Evolutionary conservation across 2,113 vertebrate species (phyloP).

Genomic region (Oenanthe oenanthe): DNA sequence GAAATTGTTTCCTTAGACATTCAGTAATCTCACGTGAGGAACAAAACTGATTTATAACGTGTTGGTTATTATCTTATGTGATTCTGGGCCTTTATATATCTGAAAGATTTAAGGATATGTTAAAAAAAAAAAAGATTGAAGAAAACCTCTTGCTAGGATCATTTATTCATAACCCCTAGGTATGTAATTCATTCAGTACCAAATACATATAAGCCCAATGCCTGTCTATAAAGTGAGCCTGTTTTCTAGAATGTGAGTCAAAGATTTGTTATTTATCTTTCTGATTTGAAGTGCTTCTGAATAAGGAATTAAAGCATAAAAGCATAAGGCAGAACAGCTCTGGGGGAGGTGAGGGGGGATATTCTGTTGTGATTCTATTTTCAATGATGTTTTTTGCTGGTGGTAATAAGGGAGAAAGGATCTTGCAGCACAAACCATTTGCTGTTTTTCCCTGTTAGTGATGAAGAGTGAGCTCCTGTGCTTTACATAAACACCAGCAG

Average conservation of each 20-base stretch:
- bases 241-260: background rate
- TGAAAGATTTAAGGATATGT: slow-evolving; percentile 32
- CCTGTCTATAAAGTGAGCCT: background rate
- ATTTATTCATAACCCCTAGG: slow-evolving; percentile 49
- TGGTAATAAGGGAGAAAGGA: background rate
- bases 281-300: slow-evolving; percentile 14
- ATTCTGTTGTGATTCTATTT: background rate
- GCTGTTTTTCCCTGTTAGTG: background rate
- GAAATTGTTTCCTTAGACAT: slow-evolving; percentile 48
- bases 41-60: slow-evolving; percentile 35
- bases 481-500: background rate
- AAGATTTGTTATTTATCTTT: slow-evolving; percentile 18
- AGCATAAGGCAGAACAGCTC: background rate
- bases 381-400: background rate
- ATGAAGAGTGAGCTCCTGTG: background rate
- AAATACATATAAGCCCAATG: background rate
- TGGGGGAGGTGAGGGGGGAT: fast-evolving
- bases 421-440: background rate
- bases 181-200: slow-evolving; percentile 35
- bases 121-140: background rate
- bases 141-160: slow-evolving; percentile 24
- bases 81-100: slow-evolving; percentile 24
- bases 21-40: background rate
- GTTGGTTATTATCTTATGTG: slow-evolving; percentile 1
- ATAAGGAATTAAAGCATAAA: background rate